Conservation (phyloP, 64 coral and sea anemone genomes). For the Platygyra sinensis region DNA sequence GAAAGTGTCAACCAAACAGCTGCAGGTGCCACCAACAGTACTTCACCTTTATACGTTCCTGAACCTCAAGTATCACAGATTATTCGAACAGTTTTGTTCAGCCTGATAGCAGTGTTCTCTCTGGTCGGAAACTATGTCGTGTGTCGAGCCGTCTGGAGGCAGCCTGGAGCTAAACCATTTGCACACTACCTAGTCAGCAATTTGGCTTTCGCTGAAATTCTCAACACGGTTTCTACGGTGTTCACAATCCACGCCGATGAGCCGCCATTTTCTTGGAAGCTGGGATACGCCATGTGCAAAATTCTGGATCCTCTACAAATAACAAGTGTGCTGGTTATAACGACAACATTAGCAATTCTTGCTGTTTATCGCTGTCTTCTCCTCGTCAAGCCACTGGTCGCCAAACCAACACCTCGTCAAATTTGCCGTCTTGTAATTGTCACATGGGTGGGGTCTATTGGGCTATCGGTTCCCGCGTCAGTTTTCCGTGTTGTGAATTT, state of each 20-base stretch:
- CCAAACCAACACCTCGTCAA: constrained; percentile 27
- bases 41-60: not conserved
- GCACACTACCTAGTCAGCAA: constrained; percentile 70
- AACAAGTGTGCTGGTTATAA: constrained; percentile 60
- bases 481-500: constrained; percentile 49
- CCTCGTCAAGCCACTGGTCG: constrained; percentile 39
- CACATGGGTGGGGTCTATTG: constrained; percentile 60
- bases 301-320: constrained; percentile 58
- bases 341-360: constrained; percentile 75
- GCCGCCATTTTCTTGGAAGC: constrained; percentile 59
- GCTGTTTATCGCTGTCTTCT: constrained; percentile 70
- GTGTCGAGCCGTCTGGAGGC: constrained; percentile 30
- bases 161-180: constrained; percentile 34
- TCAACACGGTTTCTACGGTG: constrained; percentile 40
- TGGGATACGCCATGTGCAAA: constrained; percentile 83
- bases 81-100: constrained; percentile 34
- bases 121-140: constrained; percentile 61
- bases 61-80: constrained; percentile 22
- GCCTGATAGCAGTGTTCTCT: constrained; percentile 21
- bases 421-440: not conserved
- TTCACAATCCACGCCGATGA: constrained; percentile 61
- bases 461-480: constrained; percentile 34
- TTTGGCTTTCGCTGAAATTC: constrained; percentile 78
- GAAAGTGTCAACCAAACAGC: not conserved
- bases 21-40: not conserved